A percentile compares a stretch with the other conserved stretches of the same genome.
Conservation (phyloP, 1,140 invertebrate species). For the Belonocnema kinseyi region DNA sequence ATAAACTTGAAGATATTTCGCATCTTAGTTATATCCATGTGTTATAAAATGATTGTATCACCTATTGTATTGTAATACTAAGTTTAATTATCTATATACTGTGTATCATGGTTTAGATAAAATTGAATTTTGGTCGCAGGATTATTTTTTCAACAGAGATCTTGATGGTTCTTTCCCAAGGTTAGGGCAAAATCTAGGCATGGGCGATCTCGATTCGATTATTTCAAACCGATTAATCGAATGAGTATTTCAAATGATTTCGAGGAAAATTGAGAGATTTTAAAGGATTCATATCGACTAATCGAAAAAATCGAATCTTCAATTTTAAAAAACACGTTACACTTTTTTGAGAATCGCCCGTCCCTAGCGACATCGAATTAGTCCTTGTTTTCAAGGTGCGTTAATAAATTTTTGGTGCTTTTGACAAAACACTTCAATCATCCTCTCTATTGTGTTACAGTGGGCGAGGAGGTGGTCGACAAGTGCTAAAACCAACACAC, state of each 20-base stretch:
- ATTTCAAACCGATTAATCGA: too few relatives aligned
- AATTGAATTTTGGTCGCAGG: slow-evolving; percentile 66
- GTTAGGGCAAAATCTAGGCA: slow-evolving; percentile 22
- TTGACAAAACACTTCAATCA: slow-evolving; percentile 46
- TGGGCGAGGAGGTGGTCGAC: slow-evolving; percentile 79
- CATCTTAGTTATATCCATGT: too few relatives aligned
- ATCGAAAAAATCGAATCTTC: too few relatives aligned
- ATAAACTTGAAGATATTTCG: too few relatives aligned
- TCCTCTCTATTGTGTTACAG: slow-evolving; percentile 77
- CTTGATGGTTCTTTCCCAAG: slow-evolving; percentile 38
- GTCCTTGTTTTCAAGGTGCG: neutral
- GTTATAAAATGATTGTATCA: neutral
- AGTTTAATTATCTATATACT: neutral
- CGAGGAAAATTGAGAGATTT: too few relatives aligned
- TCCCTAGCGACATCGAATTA: slow-evolving; percentile 21
- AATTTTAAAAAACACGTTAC: too few relatives aligned
- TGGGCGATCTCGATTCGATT: too few relatives aligned
- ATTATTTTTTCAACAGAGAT: slow-evolving; percentile 67
- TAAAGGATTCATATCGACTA: too few relatives aligned
- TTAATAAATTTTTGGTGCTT: slow-evolving; percentile 46
- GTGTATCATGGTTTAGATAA: slow-evolving; percentile 38
- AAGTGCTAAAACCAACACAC: slow-evolving; percentile 63
- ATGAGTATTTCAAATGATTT: too few relatives aligned
- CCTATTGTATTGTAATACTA: slow-evolving; percentile 4
- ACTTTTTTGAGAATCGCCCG: too few relatives aligned